Evolutionary conservation across 2,797 vertebrate species (phyloP).

Genomic region (Macropus fuliginosus): DNA sequence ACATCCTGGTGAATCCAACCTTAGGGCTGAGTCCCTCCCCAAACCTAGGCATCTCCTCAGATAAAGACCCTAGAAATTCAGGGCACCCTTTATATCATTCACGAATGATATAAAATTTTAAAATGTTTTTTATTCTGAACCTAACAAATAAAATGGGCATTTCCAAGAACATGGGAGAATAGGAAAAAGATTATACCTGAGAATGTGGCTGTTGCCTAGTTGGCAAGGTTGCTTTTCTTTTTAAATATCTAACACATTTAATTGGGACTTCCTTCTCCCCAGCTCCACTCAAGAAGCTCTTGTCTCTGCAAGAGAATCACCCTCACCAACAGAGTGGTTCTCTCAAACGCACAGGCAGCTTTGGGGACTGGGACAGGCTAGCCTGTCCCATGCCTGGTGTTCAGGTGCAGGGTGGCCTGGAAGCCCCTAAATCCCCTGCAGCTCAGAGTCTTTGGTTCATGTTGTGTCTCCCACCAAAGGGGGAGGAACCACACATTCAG

Average conservation of each 20-base stretch:
- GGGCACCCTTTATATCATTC: background rate
- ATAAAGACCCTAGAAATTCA: background rate
- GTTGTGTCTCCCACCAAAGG: background rate
- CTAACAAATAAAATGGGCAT: background rate
- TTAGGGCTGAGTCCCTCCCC: background rate
- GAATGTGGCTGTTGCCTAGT: background rate
- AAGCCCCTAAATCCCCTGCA: background rate
- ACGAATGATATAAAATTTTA: background rate
- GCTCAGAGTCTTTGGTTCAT: background rate
- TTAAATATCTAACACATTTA: background rate
- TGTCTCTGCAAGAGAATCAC: background rate
- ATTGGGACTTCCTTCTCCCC: background rate
- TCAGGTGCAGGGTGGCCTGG: slow-evolving; percentile 57
- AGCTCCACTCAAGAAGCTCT: background rate
- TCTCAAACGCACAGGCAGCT: background rate
- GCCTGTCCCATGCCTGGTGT: background rate
- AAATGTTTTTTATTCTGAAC: background rate
- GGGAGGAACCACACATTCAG: background rate
- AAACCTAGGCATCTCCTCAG: background rate
- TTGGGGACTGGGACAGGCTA: no score
- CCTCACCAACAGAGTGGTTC: background rate
- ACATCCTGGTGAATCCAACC: background rate
- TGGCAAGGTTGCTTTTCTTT: background rate
- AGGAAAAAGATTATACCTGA: background rate
- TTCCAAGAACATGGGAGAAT: background rate